phyloP scores from a whole-genome alignment of 2,797 vertebrate genomes.

The Acanthis flammea region DNA sequence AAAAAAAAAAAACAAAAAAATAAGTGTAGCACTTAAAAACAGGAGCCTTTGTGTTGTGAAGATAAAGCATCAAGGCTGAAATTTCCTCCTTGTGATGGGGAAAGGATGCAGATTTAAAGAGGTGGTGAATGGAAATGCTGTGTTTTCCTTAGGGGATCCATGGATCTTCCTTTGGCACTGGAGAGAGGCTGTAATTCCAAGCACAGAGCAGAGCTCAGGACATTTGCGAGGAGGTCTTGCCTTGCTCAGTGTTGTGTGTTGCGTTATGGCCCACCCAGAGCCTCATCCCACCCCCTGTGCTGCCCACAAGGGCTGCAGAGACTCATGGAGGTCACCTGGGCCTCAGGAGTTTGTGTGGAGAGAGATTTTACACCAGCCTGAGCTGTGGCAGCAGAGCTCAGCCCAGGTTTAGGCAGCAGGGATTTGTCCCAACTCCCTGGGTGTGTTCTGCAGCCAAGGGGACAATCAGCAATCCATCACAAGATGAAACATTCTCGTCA shows the following conservation, averaged over 20 bases:
- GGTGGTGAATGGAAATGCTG: background rate
- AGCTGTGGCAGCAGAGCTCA: background rate
- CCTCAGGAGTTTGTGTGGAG: background rate
- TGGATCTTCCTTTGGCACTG: background rate
- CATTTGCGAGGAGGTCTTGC: background rate
- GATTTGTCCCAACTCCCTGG: too few relatives aligned
- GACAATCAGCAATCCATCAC: background rate
- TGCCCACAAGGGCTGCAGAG: background rate
- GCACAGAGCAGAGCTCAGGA: background rate
- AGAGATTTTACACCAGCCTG: accelerated
- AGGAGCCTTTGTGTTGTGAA: background rate
- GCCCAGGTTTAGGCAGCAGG: background rate
- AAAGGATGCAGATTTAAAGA: conserved; percentile 8
- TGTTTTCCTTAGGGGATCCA: background rate
- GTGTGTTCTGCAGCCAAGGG: background rate
- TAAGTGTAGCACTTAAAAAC: background rate
- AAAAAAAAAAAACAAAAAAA: background rate
- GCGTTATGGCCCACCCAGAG: background rate
- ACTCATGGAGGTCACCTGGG: accelerated
- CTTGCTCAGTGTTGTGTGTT: background rate
- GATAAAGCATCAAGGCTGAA: background rate
- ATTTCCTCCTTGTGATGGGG: background rate
- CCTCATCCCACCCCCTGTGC: accelerated
- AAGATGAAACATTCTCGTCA: background rate
- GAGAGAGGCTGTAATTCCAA: background rate